Percentiles rank a stretch among this genome's conserved stretches.
Conservation (phyloP, 2,888 invertebrate genomes). For the Cantharis rustica region DNA sequence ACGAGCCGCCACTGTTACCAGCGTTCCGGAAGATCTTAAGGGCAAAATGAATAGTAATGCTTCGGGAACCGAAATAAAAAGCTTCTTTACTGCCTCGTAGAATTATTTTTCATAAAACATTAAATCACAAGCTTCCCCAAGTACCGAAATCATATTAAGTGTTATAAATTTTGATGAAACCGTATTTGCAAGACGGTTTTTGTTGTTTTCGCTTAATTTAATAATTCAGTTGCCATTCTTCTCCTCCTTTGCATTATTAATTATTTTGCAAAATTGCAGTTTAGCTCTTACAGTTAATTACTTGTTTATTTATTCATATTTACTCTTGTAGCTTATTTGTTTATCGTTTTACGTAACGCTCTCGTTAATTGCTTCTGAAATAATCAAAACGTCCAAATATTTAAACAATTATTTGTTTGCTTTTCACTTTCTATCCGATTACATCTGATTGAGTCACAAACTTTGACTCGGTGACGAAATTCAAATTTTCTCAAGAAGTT, state of each 20-base stretch:
- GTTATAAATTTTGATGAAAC: not conserved
- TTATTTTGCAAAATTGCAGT: not conserved
- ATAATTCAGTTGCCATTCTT: not conserved
- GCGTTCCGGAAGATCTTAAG: not conserved
- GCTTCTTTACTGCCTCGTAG: not conserved
- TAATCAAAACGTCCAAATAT: not conserved
- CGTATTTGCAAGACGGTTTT: not conserved
- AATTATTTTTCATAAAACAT: slow-evolving; percentile 1
- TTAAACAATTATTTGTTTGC: not conserved
- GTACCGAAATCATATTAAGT: slow-evolving; percentile 5
- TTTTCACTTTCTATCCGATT: not conserved
- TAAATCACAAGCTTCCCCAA: not conserved
- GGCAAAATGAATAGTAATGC: not conserved
- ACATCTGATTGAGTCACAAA: not conserved
- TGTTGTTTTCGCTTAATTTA: not conserved
- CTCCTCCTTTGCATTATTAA: not conserved
- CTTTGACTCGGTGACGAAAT: not conserved
- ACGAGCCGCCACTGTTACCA: too few relatives aligned
- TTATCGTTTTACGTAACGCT: not conserved
- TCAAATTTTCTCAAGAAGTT: not conserved
- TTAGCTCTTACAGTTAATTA: not conserved
- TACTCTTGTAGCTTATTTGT: not conserved
- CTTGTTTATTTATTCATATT: not conserved
- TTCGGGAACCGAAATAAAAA: not conserved
- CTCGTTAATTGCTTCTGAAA: not conserved